Evolutionary conservation across 2,888 invertebrate genomes (phyloP), one percentile per base, ranked within the genome.

Genomic region (Calameuta pallipes): DNA sequence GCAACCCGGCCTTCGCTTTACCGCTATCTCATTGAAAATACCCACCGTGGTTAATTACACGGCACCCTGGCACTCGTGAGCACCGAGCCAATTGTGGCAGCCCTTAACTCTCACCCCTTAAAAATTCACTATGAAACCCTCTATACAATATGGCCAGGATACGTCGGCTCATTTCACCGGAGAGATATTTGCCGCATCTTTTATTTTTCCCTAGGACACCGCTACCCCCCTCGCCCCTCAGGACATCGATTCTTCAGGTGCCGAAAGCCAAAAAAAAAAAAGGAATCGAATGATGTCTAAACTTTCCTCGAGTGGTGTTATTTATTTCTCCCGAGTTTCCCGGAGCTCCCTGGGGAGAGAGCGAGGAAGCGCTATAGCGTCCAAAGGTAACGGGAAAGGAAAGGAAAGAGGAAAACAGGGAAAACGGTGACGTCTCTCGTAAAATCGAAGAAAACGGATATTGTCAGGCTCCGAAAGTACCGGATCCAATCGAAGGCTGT

Each of bases 11-110:
- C 15, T 15, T 41, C 6, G 41, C 41, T 41, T 15, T 75, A 76
- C 81, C 79, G 79, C 83, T 84, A 78, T 87, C 85, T 88, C 85
- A 88, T 87, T 86, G 84, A 86, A 86, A 87, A 88, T 84, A 85
- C 85, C 86, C 36, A 36, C 36, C 36, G 36, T 3, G 85, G 87
- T 89, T 88, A 89, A 88, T 88, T 88, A 89, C 85, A 85, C 82
- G 85, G 82, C 77, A 74, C 76, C 73, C 78, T 75, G 70, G 56
- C 75, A 73, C 80, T 80, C 80, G 71, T 30, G 41, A 56, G 23
- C 41, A 15, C 9, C 23, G 41, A 23, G 41, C 1, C 23, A 56
- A 56, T 23, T 9, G 41, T 23, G 41, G 23, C 23, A 56, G 6
- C 41, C 41, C 41, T 56, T 23, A 9, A 73, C 74, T 74, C 69